phyloP scores from a whole-genome alignment of 2,797 vertebrate genomes.

The Cirrhinus mrigala region DNA sequence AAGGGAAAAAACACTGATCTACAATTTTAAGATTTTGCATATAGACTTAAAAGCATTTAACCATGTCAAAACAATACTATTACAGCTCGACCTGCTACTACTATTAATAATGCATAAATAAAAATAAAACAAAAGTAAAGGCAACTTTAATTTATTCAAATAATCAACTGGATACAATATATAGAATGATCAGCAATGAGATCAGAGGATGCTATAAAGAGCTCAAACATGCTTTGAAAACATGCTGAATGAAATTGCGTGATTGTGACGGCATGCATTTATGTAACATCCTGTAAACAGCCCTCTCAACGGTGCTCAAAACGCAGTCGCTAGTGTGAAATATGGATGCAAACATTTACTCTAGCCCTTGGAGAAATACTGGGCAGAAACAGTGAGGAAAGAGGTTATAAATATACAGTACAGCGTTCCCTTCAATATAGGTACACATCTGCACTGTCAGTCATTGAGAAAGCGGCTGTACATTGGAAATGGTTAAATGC shows the following conservation, averaged over 20 bases:
- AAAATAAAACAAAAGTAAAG: conserved; percentile 65
- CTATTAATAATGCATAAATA: background rate
- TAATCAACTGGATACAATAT: conserved; percentile 78
- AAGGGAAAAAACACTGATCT: too few species aligned
- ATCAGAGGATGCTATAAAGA: conserved; percentile 62
- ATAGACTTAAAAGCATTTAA: background rate
- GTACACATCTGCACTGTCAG: background rate
- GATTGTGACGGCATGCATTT: conserved; percentile 77
- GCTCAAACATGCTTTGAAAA: conserved; percentile 71
- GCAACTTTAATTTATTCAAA: conserved; percentile 80
- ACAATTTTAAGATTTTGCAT: background rate
- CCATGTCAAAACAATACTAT: background rate
- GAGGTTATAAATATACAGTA: conserved; percentile 68
- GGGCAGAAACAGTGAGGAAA: conserved; percentile 61
- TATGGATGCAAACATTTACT: conserved; percentile 63
- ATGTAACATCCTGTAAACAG: conserved; percentile 63
- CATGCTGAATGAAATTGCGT: conserved; percentile 57
- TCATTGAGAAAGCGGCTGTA: conserved; percentile 2
- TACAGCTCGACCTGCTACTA: background rate
- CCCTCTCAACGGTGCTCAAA: conserved; percentile 64
- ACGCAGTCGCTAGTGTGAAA: conserved; percentile 60
- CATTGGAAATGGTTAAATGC: background rate
- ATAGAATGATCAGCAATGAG: conserved; percentile 68
- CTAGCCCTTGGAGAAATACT: conserved; percentile 61
- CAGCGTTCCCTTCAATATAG: conserved; percentile 58